Evolutionary conservation across 2,888 invertebrate species (phyloP), one percentile per base, ranked within the genome.

Genomic region (Apantesis nais): DNA sequence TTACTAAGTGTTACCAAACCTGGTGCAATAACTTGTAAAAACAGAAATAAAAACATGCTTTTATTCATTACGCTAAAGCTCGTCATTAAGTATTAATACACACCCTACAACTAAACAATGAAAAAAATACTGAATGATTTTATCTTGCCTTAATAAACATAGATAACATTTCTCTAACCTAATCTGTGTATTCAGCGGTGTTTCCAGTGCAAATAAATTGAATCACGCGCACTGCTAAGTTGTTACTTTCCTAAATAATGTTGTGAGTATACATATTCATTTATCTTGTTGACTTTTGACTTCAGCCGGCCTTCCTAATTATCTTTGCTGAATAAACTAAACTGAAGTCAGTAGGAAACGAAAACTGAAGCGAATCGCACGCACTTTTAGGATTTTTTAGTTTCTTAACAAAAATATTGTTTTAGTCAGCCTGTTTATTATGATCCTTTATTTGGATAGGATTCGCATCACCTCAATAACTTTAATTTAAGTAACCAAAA

Each of bases 221-320:
- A 71, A 75, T 78, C 81, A 66, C 62, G 62, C 70, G 64, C 55
- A 44, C 34, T 22, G 22, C 60, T 58, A 41, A 72, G 58, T 72
- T 74, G 67, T 70, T 62, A 39, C 44, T 60, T 29, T 16, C 60
- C 60, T 60, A 34, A 31, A 48, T 44, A 60, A 60, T 60, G 55
- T 70, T 74, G 66, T 70, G 70, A 48, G 68, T 68, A 65, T 52
- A 77, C 76, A 76, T 68, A 79, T 82, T 83, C 77, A 78, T 83
- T 85, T 87, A 88, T 92, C 91, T 88, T 91, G 81, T 91, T 92
- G 90, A 92, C 92, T 82, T 89, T 88, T 91, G 90, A 90, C 90
- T 89, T 83, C 71, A 77, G 19, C 70, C 78, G 80, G 82, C 85
- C 85, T 83, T 85, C 78, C 75, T 66, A 62, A 55, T 67, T 66